Base-by-base conservation (phyloP, 2,797 vertebrate species). In the Mormyrus hasselquistii region DNA sequence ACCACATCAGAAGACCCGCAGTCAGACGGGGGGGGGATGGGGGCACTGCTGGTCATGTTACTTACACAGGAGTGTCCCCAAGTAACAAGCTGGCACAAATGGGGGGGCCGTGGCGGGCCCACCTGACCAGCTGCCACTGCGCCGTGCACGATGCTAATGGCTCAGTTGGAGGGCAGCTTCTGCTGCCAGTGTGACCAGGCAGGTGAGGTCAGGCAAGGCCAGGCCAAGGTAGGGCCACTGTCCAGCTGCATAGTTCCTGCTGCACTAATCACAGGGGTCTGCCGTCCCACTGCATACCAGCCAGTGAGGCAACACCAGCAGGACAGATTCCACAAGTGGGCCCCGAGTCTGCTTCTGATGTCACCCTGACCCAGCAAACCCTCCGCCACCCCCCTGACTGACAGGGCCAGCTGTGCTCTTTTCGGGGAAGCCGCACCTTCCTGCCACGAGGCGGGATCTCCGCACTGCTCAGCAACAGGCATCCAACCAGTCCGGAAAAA, bases 401-500 rank as follows among this genome's bases (percentile, higher is more conserved):
- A 96, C 95, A 94, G 94, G 93, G 90, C 91, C 96, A 96, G 95
- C 96, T 96, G 96, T 79, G 92, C 92, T 90, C 91, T 91, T 93
- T 94, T 92, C 86, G 91, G 89, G 93, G 95, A 95, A 95, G 95
- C 95, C 95, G 95, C 92, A 92, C 93, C 93, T 93, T 94, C 91
- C 94, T 94, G 94, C 92, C 91, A 88, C 88, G 88, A 86, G 79
- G 87, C 85, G 88, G 92, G 89, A 90, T 88, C 89, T n/a, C 90
- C 89, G 86, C 91, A 91, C 90, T 90, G 92, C 95, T 93, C 93
- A 94, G 96, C 95, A 96, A 96, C 96, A 96, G 94, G 94, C 94
- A 92, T 93, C 91, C 53, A 94, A 94, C 95, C 94, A 94, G 93
- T 93, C 94, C 95, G 95, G 96, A 96, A 96, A 96, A 96, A 96